Evolutionary conservation across 1,140 invertebrate genomes (phyloP).

Genomic region (Anoplolepis gracilipes): DNA sequence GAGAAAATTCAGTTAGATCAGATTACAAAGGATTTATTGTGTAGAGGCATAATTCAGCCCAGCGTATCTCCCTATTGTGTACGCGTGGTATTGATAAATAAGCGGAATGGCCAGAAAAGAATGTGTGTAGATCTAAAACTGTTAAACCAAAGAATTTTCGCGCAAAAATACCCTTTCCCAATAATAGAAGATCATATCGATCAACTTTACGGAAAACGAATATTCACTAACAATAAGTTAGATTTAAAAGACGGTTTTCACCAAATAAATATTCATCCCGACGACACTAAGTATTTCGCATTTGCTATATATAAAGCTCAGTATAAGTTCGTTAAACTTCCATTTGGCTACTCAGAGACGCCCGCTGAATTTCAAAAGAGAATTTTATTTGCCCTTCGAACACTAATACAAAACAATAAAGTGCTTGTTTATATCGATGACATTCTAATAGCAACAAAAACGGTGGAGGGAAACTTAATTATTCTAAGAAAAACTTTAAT

Average conservation of each 20-base stretch:
- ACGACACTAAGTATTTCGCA: neutral
- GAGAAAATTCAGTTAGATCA: neutral
- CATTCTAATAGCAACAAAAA: neutral
- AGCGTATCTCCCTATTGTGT: constrained; percentile 22
- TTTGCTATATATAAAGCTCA: neutral
- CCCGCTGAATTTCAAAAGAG: neutral
- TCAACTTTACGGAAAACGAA: neutral
- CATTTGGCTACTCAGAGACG: neutral
- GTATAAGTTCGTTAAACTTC: neutral
- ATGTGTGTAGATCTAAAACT: neutral
- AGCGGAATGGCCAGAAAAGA: neutral
- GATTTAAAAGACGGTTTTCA: neutral
- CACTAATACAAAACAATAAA: neutral
- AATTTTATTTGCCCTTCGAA: neutral
- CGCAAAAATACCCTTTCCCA: neutral
- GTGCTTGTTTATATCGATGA: neutral
- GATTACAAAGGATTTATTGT: too few species aligned
- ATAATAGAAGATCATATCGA: neutral
- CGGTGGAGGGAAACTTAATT: neutral
- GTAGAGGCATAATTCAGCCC: neutral
- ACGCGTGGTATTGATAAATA: neutral
- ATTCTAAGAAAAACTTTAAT: neutral
- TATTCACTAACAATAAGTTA: constrained; percentile 29
- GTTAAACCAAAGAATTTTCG: neutral
- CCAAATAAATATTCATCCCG: too few species aligned